Conservation (phyloP, 2,888 invertebrate species). For the Trachelus stipa region DNA sequence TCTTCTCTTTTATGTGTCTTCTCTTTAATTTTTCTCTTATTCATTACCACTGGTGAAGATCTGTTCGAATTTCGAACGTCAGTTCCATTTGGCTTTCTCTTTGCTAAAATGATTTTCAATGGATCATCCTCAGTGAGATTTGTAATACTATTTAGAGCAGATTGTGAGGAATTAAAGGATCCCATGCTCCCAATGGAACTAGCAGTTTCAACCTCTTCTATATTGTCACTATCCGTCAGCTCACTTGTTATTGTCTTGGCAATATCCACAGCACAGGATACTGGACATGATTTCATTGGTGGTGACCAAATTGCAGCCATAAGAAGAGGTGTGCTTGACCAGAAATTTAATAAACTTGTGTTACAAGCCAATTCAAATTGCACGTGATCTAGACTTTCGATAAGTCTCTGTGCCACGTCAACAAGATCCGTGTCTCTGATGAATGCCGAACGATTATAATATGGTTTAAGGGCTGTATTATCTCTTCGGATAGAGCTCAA, state of each 20-base stretch:
- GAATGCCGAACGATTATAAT: slow-evolving; percentile 85
- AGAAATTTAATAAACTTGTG: slow-evolving; percentile 86
- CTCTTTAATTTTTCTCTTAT: slow-evolving; percentile 17
- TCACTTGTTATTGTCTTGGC: slow-evolving; percentile 73
- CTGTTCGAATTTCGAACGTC: slow-evolving; percentile 29
- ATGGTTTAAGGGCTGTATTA: slow-evolving; percentile 81
- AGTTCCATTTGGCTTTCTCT: slow-evolving; percentile 50
- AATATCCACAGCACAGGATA: slow-evolving; percentile 82
- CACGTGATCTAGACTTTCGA: slow-evolving; percentile 78
- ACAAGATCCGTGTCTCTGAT: slow-evolving; percentile 85
- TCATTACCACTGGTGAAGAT: slow-evolving; percentile 11
- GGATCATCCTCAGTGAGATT: slow-evolving; percentile 78
- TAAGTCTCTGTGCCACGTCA: slow-evolving; percentile 80
- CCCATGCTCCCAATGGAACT: slow-evolving; percentile 62
- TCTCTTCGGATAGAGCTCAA: slow-evolving; percentile 84
- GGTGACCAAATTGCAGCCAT: slow-evolving; percentile 89
- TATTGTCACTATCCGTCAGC: slow-evolving; percentile 40
- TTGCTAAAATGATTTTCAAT: slow-evolving; percentile 76
- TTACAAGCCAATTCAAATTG: slow-evolving; percentile 69
- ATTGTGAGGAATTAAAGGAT: slow-evolving; percentile 57
- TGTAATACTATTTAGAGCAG: slow-evolving; percentile 50
- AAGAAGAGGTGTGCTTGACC: slow-evolving; percentile 86
- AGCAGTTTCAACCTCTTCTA: slow-evolving; percentile 57
- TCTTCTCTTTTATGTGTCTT: slow-evolving; percentile 18
- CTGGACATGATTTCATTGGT: slow-evolving; percentile 80